Percentiles rank a stretch among this genome's conserved stretches.
These are phyloP conservation scores for Alloplasta piceator DNA, from an alignment of 2,888 invertebrate genomes.

Conservation along the genomic window DNA sequence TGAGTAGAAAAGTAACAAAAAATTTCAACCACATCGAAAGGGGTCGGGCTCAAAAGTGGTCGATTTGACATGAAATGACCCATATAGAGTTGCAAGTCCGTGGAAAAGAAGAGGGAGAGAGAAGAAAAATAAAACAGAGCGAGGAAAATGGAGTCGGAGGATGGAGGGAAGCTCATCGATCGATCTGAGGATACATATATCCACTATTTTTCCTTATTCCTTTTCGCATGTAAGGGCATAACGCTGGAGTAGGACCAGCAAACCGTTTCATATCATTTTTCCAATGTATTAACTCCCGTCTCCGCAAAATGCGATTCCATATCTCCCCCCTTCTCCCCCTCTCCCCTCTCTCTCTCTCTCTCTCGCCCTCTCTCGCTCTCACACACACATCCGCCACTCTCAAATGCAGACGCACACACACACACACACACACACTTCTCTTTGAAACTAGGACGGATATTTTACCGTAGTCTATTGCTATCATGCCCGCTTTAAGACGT, in stretches of 20 bases:
- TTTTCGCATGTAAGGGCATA: conserved; percentile 19
- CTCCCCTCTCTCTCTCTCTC: neutral
- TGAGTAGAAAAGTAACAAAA: too few relatives aligned
- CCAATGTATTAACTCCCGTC: conserved; percentile 37
- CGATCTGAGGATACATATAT: conserved; percentile 27
- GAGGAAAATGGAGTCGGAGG: too few relatives aligned
- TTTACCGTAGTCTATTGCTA: conserved; percentile 19
- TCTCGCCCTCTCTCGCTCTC: neutral
- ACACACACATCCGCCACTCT: neutral
- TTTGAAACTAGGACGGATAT: conserved; percentile 32
- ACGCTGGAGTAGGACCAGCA: conserved; percentile 16
- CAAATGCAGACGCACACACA: too few relatives aligned
- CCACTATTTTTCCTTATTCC: conserved; percentile 27
- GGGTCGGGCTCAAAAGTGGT: too few relatives aligned
- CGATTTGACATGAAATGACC: too few relatives aligned
- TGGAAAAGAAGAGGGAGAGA: conserved; percentile 11
- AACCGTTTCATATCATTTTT: conserved; percentile 44
- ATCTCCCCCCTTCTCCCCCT: neutral
- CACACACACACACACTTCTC: neutral
- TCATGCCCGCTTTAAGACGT: conserved; percentile 29
- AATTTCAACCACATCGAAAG: too few relatives aligned
- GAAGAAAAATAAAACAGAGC: neutral
- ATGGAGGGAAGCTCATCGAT: conserved; percentile 28
- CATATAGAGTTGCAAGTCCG: neutral
- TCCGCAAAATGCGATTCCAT: conserved; percentile 10